Evolutionary conservation across 2,113 vertebrate genomes (phyloP).

Genomic region (Chaenogobius annularis): DNA sequence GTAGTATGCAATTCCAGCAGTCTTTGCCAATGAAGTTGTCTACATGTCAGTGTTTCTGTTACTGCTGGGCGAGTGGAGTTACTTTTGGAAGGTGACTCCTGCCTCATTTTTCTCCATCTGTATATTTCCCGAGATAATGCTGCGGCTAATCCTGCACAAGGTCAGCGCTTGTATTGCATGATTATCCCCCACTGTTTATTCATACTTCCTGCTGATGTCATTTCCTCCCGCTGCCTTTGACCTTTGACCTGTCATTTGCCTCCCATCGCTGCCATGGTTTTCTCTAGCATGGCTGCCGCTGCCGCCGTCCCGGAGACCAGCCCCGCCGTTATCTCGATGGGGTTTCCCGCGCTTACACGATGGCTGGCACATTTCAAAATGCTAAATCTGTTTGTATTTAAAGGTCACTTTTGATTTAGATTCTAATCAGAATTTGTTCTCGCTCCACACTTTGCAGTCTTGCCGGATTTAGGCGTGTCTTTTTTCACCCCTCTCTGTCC

Average conservation of each 20-base stretch:
- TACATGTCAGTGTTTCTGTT: background rate
- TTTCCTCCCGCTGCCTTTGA: slow-evolving; percentile 67
- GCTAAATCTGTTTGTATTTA: slow-evolving; percentile 62
- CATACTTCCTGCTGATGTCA: slow-evolving; percentile 74
- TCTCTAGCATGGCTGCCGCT: slow-evolving; percentile 34
- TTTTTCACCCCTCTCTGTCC: background rate
- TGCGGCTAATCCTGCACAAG: slow-evolving; percentile 70
- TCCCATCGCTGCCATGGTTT: slow-evolving; percentile 49
- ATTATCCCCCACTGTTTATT: slow-evolving; percentile 77
- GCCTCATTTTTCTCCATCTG: slow-evolving; percentile 61
- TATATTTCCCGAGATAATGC: slow-evolving; percentile 68
- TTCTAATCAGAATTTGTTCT: slow-evolving; percentile 37
- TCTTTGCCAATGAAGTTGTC: too few species aligned
- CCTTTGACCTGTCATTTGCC: slow-evolving; percentile 76
- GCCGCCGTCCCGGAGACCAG: slow-evolving; percentile 44
- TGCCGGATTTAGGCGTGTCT: slow-evolving; percentile 7
- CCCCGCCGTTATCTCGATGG: slow-evolving; percentile 64
- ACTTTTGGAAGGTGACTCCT: slow-evolving; percentile 59
- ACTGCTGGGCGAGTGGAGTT: slow-evolving; percentile 46
- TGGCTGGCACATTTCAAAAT: slow-evolving; percentile 65
- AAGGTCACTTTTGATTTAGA: slow-evolving; percentile 66
- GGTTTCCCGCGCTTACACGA: slow-evolving; percentile 54
- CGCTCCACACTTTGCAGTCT: slow-evolving; percentile 18
- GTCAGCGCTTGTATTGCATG: slow-evolving; percentile 70
- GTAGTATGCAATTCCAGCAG: background rate